Evolutionary conservation across 2,797 vertebrate genomes (phyloP).

Genomic region (Pangasius larnaudii): DNA sequence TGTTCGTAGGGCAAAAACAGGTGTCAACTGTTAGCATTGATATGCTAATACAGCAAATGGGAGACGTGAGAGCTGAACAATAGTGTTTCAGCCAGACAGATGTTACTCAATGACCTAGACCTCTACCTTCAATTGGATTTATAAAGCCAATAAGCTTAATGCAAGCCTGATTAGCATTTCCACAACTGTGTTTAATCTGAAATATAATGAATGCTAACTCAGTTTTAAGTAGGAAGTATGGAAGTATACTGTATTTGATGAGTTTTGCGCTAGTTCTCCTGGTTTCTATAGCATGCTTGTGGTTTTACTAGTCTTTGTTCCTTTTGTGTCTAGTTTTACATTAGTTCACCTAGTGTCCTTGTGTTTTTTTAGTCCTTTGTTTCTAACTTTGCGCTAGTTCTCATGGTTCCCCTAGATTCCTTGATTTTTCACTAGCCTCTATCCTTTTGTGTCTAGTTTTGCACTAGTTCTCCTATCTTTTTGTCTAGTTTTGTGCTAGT

Average conservation of each 20-base stretch:
- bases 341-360: neutral
- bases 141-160: conserved; percentile 2
- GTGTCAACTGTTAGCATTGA: conserved; percentile 53
- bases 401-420: neutral
- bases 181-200: neutral
- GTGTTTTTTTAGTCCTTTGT: neutral
- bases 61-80: conserved; percentile 40
- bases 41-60: conserved; percentile 49
- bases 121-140: conserved; percentile 6
- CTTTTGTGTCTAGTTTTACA: neutral
- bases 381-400: neutral
- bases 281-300: neutral
- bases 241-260: neutral
- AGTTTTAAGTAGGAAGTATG: neutral
- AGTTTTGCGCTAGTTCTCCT: neutral
- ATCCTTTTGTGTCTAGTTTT: neutral
- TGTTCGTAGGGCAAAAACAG: conserved; percentile 36
- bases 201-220: neutral
- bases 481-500: neutral
- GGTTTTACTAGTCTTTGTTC: neutral
- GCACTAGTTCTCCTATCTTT: neutral
- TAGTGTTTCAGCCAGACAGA: conserved; percentile 42
- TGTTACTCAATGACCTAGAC: conserved; percentile 40
- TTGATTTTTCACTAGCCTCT: neutral
- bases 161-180: conserved; percentile 6